Base-by-base conservation (phyloP, 2,797 vertebrate genomes). In the Artibeus jamaicensis region DNA sequence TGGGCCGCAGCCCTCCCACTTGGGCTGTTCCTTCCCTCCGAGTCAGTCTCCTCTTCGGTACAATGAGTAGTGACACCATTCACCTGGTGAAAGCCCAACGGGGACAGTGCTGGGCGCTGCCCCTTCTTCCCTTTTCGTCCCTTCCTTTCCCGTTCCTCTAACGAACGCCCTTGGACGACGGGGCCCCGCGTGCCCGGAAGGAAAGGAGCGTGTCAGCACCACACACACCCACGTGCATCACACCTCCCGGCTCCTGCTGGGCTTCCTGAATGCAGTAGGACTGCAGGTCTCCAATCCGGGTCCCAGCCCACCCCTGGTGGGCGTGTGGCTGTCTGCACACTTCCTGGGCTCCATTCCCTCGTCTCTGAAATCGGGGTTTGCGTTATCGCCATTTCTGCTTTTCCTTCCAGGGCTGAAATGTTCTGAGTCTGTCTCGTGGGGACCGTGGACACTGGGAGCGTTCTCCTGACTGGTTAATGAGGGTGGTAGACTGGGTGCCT, bases 261-360 rank as follows among this genome's bases (percentile, higher is more conserved):
- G 32, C 34, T 89, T 86, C 85, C 65, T 22, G 3, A 42, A 22
- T 1, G 57, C 1, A 3, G 12, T 24, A 3, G 50, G 78, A 37
- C 3, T 24, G 3, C 14, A 59, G 42, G 46, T 26, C 42, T 8
- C 0, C 6, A 70, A 11, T 74, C 29, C 29, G 15, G 42, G 37
- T 9, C 48, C 11, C 8, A 6, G 32, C 2, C 65, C 15, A 4
- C 19, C 1, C 1, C 21, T 44, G 48, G 34, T 7, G 22, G 3
- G 48, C 24, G 4, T 0, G 5, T 3, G 68, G 11, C 21, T 34
- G n/a, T 85, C 2, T 0, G 1, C 24, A 19, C 44, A 1, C 53
- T 42, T 77, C 14, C 71, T 73, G 3, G 14, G 26, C 42, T 59
- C 5, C 0, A 55, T n/a, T 16, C 77, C 62, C 16, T 84, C 32